These are phyloP conservation scores for Peromyscus eremicus DNA, from an alignment of 2,797 vertebrate genomes.

Conservation along the genomic window DNA sequence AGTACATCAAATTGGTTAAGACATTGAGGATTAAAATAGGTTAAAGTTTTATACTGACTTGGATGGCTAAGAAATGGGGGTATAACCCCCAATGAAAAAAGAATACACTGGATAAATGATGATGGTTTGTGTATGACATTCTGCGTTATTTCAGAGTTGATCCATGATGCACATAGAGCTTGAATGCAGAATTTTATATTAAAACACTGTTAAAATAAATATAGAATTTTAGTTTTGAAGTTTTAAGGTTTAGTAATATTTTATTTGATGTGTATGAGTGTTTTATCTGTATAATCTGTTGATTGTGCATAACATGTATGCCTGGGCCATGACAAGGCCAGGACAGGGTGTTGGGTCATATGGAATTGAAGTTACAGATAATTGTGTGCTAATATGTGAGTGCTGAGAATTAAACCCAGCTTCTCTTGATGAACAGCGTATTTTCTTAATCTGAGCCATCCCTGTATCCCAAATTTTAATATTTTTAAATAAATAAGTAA, in stretches of 20 bases:
- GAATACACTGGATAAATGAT: background rate
- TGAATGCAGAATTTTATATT: background rate
- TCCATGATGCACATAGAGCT: background rate
- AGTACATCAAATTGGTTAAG: background rate
- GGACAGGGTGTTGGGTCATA: background rate
- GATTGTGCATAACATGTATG: background rate
- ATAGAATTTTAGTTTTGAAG: background rate
- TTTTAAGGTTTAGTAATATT: background rate
- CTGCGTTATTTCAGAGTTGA: background rate
- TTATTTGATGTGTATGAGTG: background rate
- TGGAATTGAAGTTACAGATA: too few relatives aligned
- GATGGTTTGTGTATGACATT: background rate
- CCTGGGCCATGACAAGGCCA: background rate
- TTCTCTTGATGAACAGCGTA: background rate
- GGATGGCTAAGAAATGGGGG: background rate
- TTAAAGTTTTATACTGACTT: conserved; percentile 21
- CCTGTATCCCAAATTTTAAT: background rate
- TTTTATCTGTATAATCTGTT: background rate
- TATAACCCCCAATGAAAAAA: conserved; percentile 24
- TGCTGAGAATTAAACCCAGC: background rate
- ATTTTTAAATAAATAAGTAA: background rate
- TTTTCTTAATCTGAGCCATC: background rate
- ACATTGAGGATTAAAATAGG: conserved; percentile 31
- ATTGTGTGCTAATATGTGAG: background rate
- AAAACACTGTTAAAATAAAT: background rate